Conservation (phyloP, 2,113 vertebrate species). For the Gallinago media region DNA sequence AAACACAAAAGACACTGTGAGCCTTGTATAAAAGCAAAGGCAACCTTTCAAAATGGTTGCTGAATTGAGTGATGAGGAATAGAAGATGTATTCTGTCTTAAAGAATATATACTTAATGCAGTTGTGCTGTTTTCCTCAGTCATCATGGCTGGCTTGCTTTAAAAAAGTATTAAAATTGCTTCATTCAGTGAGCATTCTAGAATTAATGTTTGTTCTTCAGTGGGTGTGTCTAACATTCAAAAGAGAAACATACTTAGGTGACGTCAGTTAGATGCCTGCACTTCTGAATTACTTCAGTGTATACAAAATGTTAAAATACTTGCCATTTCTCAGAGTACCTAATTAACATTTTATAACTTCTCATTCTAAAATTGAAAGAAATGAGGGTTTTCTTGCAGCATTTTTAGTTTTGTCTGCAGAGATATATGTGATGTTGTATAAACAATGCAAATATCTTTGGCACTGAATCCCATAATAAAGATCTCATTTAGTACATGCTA, state of each 20-base stretch:
- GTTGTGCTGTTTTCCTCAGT: background rate
- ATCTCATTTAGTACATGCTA: background rate
- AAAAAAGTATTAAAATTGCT: background rate
- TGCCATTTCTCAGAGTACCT: background rate
- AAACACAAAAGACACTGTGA: background rate
- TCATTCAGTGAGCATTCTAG: background rate
- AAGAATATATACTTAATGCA: background rate
- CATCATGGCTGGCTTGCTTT: background rate
- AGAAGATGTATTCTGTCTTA: background rate
- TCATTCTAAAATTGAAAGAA: background rate
- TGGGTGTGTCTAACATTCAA: background rate
- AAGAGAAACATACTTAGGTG: background rate
- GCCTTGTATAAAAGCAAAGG: background rate
- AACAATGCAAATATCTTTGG: background rate
- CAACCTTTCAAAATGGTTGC: background rate
- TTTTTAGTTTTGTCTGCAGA: constrained; percentile 11
- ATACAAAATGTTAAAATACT: background rate
- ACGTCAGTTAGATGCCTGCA: background rate
- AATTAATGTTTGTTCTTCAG: background rate
- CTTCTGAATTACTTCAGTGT: background rate
- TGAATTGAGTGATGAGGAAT: background rate
- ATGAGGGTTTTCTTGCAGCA: background rate
- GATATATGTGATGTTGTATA: background rate
- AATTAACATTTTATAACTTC: background rate
- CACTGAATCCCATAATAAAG: background rate